Evolutionary conservation across 1,140 invertebrate genomes (phyloP).

Genomic region (Trachymyrmex cornetzi): DNA sequence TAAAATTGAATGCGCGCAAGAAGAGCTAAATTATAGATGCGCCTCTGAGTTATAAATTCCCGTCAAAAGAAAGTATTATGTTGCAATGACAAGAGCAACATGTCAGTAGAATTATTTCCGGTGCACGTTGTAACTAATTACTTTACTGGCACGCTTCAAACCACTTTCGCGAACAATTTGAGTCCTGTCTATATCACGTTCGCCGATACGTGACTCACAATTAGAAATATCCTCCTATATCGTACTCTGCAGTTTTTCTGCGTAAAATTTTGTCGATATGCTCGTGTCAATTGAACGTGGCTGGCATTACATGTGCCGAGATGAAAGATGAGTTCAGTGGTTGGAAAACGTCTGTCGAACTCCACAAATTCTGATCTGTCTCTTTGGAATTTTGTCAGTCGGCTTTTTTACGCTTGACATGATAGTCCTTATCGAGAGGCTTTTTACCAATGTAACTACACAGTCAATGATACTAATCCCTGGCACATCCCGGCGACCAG

Average conservation of each 20-base stretch:
- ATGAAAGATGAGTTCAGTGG: slow-evolving; percentile 10
- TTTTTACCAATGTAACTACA: slow-evolving; percentile 14
- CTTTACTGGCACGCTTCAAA: neutral
- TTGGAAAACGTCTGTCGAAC: slow-evolving; percentile 5
- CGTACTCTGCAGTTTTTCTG: neutral
- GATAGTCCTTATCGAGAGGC: slow-evolving; percentile 10
- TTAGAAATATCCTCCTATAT: slow-evolving; percentile 17
- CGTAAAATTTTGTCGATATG: slow-evolving; percentile 42
- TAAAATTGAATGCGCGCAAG: no score
- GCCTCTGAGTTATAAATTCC: neutral
- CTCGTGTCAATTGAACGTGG: slow-evolving; percentile 37
- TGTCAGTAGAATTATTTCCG: slow-evolving; percentile 5
- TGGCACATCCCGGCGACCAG: no score
- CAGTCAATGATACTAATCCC: slow-evolving; percentile 12
- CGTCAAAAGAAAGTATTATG: slow-evolving; percentile 9
- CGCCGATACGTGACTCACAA: slow-evolving; percentile 44
- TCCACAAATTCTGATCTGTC: slow-evolving; percentile 11
- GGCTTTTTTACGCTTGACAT: slow-evolving; percentile 21
- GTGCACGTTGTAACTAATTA: slow-evolving; percentile 19
- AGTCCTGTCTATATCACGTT: slow-evolving; percentile 27
- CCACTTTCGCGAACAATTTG: neutral
- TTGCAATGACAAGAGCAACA: neutral
- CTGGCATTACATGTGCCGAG: slow-evolving; percentile 1
- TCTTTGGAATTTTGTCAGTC: slow-evolving; percentile 11
- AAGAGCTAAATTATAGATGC: neutral